Evolutionary conservation across 2,888 invertebrate species (phyloP), one percentile per base, ranked within the genome.

Genomic region (Drosophila prostipennis): DNA sequence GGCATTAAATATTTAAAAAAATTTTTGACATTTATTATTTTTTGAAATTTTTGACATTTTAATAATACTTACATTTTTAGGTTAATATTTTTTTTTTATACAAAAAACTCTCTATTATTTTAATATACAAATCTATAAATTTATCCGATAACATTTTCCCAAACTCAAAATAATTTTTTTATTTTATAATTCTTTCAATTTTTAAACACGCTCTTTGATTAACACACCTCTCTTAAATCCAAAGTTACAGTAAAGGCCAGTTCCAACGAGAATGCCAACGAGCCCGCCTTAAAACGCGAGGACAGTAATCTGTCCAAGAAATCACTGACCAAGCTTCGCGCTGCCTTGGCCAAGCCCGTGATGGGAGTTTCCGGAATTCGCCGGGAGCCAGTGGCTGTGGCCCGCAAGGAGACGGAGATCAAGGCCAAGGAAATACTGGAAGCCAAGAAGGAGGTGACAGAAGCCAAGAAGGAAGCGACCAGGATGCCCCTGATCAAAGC

Each of bases 271-370:
- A 68, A 77, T 55, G 23, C 61, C 2, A 46, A 32, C 40, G 65
- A 72, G 19, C 54, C 76, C 10, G 69, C 86, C 10, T 46, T 92
- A 32, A 89, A 86, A 3, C 90, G 92, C 5, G 92, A 92, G 71
- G 92, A 92, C 59, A 91, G 91, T 72, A 90, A 90, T 65, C 79
- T 92, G 52, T 89, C 91, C 0, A 87, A 87, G 16, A 90, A 84
- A 60, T 90, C 92, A 0, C 58, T 91, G 32, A 87, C 87, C n/a
- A 91, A 91, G 71, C 63, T 91, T 34, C 89, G 89, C 8, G 89
- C 91, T 5, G 90, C 88, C 0, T 68, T 91, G 48, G 77, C 72
- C 37, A 90, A 89, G 32, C 79, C 84, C 29, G 49, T 19, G 46
- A 32, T 36, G 55, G 74, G 67, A 13, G 67, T 74, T 6, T 55